These are phyloP conservation scores for Parnassius mnemosyne DNA, from an alignment of 2,888 invertebrate species.

Conservation along the genomic window DNA sequence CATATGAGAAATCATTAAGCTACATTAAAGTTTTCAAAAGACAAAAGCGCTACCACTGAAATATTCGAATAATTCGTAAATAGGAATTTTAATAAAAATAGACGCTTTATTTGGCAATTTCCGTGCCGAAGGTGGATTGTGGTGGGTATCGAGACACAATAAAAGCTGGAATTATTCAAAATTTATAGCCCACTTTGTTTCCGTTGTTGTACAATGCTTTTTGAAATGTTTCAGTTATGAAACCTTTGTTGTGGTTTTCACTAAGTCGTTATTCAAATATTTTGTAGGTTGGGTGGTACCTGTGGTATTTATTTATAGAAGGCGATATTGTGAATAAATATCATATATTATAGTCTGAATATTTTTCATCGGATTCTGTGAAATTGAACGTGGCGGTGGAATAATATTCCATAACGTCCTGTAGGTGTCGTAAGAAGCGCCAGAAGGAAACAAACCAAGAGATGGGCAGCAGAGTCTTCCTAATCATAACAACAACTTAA, in stretches of 20 bases:
- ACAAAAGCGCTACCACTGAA: no score
- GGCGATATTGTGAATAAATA: no score
- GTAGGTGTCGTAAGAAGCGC: no score
- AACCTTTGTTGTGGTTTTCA: conserved; percentile 26
- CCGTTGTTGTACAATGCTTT: conserved; percentile 39
- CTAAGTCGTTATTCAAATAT: conserved; percentile 10
- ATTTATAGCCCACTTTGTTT: conserved; percentile 53
- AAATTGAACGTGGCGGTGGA: no score
- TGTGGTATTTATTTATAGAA: conserved; percentile 14
- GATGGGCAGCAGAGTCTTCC: no score
- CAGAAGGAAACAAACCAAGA: no score
- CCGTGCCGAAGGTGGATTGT: conserved; percentile 29
- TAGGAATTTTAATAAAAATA: not conserved
- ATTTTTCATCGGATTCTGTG: no score
- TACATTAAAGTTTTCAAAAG: no score
- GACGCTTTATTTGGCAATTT: conserved; percentile 2
- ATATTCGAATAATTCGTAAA: not conserved
- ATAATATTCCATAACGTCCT: no score
- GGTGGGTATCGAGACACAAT: conserved; percentile 33
- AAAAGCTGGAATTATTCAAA: conserved; percentile 47
- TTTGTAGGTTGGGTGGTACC: not conserved
- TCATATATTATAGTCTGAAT: no score
- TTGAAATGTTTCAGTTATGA: conserved; percentile 41
- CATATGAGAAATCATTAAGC: no score
- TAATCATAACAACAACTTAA: no score